Percentiles rank a stretch among this genome's conserved stretches.
phyloP scores from a whole-genome alignment of 2,888 invertebrate genomes.

The Ormyrus pomaceus region DNA sequence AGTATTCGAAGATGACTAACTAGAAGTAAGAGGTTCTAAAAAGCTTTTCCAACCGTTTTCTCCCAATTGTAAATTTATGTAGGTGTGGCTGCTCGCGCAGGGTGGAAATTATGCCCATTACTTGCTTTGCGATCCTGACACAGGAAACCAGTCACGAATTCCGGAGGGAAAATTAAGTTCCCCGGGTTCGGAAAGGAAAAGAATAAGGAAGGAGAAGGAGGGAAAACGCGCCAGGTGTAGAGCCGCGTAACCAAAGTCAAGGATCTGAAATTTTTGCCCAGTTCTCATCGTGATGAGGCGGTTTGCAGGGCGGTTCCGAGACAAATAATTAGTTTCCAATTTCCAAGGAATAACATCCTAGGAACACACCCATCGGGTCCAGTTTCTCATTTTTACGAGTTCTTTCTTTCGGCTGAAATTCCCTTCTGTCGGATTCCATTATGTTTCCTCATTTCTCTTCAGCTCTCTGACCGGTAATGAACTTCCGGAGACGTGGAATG shows the following conservation, averaged over 20 bases:
- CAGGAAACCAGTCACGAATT: no score
- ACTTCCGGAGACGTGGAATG: slow-evolving; percentile 46
- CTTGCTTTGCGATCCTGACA: no score
- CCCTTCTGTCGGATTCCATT: slow-evolving; percentile 53
- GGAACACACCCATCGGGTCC: slow-evolving; percentile 1
- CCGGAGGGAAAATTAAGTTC: no score
- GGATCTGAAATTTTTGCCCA: slow-evolving; percentile 25
- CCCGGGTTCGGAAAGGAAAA: not conserved
- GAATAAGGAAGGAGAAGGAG: not conserved
- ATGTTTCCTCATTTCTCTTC: slow-evolving; percentile 47
- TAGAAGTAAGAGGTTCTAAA: no score
- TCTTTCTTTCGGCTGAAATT: slow-evolving; percentile 50
- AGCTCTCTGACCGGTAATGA: slow-evolving; percentile 15
- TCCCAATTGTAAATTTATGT: no score
- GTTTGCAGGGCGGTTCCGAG: slow-evolving; percentile 10
- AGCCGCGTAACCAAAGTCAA: slow-evolving; percentile 1
- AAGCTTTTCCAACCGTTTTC: no score
- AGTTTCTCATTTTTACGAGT: slow-evolving; percentile 39
- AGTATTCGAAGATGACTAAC: no score
- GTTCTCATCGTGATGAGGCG: slow-evolving; percentile 13
- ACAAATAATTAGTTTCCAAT: slow-evolving; percentile 50
- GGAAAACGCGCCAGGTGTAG: slow-evolving; percentile 1
- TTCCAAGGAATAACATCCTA: slow-evolving; percentile 5
- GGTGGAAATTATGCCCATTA: no score
- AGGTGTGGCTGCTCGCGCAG: no score